These are phyloP conservation scores for Seira musarum DNA, from an alignment of 2,888 invertebrate genomes.

Conservation along the genomic window DNA sequence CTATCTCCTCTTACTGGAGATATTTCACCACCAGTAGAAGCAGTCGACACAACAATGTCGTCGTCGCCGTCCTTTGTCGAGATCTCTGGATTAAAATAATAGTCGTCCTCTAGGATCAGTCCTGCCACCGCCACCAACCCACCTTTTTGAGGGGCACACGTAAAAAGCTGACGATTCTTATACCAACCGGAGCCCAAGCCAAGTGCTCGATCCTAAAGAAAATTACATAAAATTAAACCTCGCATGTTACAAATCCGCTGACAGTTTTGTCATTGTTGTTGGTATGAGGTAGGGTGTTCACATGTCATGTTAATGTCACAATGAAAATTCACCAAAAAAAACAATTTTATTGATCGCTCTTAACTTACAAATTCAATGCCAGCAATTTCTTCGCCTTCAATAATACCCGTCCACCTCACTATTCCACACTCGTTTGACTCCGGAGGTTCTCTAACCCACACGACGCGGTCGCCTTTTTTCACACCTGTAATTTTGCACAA, in stretches of 20 bases:
- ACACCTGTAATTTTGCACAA: constrained; percentile 64
- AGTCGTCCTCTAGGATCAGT: constrained; percentile 68
- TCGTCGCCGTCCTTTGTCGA: constrained; percentile 50
- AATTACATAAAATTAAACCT: constrained; percentile 39
- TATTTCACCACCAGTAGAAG: constrained; percentile 37
- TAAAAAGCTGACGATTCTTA: constrained; percentile 73
- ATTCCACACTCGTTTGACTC: constrained; percentile 60
- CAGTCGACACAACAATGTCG: constrained; percentile 28
- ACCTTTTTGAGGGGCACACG: constrained; percentile 65
- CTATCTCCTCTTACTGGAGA: constrained; percentile 51
- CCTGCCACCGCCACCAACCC: constrained; percentile 69
- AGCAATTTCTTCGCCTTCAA: constrained; percentile 67
- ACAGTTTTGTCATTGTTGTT: background rate
- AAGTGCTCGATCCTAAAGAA: constrained; percentile 74
- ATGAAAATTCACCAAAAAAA: too few relatives aligned
- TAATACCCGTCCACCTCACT: constrained; percentile 65
- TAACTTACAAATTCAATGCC: constrained; percentile 68
- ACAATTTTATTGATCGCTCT: background rate
- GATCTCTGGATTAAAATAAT: constrained; percentile 56
- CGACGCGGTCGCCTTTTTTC: constrained; percentile 73
- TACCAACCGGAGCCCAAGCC: constrained; percentile 76
- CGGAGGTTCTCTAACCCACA: constrained; percentile 73
- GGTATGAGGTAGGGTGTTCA: too few relatives aligned
- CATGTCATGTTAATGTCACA: too few relatives aligned
- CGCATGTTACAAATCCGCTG: background rate